These are phyloP conservation scores for Damaliscus lunatus DNA, from an alignment of 2,113 vertebrate genomes.

Conservation along the genomic window DNA sequence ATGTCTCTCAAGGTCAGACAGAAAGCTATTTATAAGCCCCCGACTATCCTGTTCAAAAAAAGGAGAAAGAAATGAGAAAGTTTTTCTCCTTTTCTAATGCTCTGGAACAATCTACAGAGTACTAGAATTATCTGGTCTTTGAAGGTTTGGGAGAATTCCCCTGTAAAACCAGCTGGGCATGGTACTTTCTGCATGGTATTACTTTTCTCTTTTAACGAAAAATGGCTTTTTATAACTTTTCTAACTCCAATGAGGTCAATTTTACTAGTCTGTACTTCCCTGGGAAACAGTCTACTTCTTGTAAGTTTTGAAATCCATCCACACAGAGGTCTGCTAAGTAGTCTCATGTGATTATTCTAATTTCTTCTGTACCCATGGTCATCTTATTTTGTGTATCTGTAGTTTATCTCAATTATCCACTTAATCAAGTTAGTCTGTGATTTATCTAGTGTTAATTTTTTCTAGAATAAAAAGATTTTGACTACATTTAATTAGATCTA, in stretches of 20 bases:
- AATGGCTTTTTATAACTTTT: not conserved
- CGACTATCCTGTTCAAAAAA: not conserved
- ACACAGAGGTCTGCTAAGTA: not conserved
- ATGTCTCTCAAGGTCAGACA: not conserved
- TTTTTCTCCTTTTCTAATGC: not conserved
- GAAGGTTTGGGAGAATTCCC: not conserved
- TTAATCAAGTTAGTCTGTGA: not conserved
- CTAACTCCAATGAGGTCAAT: not conserved
- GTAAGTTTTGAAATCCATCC: conserved; percentile 4
- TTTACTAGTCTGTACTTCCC: not conserved
- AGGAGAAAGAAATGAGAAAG: not conserved
- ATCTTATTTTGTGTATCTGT: not conserved
- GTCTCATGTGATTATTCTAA: not conserved
- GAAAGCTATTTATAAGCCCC: not conserved
- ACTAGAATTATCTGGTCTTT: not conserved
- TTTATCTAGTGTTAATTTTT: not conserved
- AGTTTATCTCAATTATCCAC: not conserved
- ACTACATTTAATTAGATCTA: not conserved
- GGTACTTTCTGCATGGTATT: not conserved
- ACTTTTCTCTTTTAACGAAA: not conserved
- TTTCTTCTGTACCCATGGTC: not conserved
- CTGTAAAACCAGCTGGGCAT: not conserved
- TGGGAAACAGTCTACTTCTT: not conserved
- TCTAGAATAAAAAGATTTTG: not conserved
- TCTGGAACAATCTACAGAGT: not conserved